These are phyloP conservation scores for Formicarius rufipectus DNA, from an alignment of 2,113 vertebrate species.

Conservation along the genomic window DNA sequence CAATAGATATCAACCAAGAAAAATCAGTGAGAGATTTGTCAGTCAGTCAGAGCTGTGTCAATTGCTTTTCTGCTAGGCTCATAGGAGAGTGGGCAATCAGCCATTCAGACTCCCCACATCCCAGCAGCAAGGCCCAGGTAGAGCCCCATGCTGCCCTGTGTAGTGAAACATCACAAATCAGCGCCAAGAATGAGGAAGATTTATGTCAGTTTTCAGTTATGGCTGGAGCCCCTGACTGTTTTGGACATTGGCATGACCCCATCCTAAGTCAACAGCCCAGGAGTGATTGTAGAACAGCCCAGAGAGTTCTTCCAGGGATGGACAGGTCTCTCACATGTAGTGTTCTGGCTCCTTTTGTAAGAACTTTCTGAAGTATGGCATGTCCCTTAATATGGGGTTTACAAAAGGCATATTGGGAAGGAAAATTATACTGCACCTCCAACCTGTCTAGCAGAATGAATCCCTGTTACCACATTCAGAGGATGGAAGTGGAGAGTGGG, in stretches of 20 bases:
- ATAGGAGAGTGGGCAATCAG: background rate
- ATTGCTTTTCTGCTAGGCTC: background rate
- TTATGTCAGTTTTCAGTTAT: background rate
- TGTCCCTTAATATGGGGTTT: background rate
- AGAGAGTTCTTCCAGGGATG: background rate
- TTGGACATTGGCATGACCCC: background rate
- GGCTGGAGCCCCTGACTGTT: background rate
- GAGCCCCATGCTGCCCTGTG: background rate
- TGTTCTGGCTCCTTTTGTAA: background rate
- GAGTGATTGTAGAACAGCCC: background rate
- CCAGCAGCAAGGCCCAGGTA: background rate
- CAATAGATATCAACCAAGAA: background rate
- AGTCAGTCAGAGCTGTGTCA: background rate
- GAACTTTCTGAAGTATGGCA: background rate
- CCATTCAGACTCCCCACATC: rapidly evolving
- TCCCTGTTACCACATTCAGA: background rate
- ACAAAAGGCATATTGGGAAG: background rate
- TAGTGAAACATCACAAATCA: background rate
- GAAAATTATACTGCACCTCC: background rate
- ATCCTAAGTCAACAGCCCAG: background rate
- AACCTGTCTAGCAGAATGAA: background rate
- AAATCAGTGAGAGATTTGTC: background rate
- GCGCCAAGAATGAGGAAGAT: background rate
- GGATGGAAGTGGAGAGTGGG: background rate
- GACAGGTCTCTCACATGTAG: background rate